A percentile compares a stretch with the other conserved stretches of the same genome.
Conservation (phyloP, 2,888 invertebrate species). For the Nineta flava region DNA sequence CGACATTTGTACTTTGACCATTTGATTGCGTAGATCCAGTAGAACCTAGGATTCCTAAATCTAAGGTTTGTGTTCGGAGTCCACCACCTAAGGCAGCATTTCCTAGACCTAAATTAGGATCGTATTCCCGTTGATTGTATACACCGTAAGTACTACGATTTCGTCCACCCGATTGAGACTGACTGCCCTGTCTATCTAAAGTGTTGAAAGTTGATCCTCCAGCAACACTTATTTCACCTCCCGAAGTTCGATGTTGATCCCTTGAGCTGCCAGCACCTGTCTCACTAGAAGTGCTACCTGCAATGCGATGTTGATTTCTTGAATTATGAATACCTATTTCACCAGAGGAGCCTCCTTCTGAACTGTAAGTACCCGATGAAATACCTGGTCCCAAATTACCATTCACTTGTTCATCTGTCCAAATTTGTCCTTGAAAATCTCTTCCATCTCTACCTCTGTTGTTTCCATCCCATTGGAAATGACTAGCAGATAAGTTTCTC, state of each 20-base stretch:
- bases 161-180: conserved; percentile 9
- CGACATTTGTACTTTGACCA: not conserved
- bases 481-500: not conserved
- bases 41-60: conserved; percentile 13
- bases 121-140: conserved; percentile 8
- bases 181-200: not conserved
- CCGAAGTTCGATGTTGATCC: not conserved
- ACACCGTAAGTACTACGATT: conserved; percentile 10
- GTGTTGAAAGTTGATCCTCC: not conserved
- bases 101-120: conserved; percentile 8
- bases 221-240: not conserved
- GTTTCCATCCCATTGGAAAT: conserved; percentile 5
- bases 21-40: not conserved
- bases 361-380: not conserved
- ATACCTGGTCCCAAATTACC: conserved; percentile 11
- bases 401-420: conserved; percentile 5
- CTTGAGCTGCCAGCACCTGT: not conserved
- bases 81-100: conserved; percentile 16
- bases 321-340: not conserved
- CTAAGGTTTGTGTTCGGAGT: conserved; percentile 17
- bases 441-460: not conserved
- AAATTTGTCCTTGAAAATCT: conserved; percentile 3
- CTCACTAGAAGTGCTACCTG: not conserved
- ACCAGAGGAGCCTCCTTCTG: not conserved
- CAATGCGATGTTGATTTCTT: not conserved